Conservation (phyloP, 2,113 vertebrate genomes). For the Gracilinanus agilis region DNA sequence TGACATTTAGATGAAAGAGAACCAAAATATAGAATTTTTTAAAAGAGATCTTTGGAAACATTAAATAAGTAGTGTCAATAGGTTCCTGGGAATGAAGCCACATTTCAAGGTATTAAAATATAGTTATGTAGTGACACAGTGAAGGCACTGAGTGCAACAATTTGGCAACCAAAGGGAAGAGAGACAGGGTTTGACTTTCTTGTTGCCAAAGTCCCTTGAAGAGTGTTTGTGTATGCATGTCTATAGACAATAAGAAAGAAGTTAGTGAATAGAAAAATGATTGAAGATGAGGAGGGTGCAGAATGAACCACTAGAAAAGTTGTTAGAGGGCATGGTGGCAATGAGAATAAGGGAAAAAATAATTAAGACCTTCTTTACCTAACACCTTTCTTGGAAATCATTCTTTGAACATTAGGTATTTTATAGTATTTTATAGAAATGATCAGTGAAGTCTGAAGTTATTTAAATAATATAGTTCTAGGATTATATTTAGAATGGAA, state of each 20-base stretch:
- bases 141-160: background rate
- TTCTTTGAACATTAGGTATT: background rate
- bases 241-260: background rate
- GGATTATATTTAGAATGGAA: background rate
- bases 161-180: background rate
- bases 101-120: background rate
- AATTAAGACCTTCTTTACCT: background rate
- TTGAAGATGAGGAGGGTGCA: background rate
- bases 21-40: background rate
- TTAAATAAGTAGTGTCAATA: background rate
- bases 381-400: background rate
- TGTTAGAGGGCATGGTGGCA: background rate
- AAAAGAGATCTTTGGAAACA: background rate
- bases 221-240: background rate
- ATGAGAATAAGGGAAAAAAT: background rate
- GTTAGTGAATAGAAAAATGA: background rate
- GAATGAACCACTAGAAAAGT: background rate
- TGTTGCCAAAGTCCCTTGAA: background rate
- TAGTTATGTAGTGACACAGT: background rate
- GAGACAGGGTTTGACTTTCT: background rate
- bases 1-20: background rate
- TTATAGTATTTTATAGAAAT: background rate
- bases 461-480: background rate
- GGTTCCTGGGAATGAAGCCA: background rate
- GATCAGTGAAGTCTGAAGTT: background rate